phyloP scores from a whole-genome alignment of 1,140 invertebrate species.

The Nephotettix cincticeps region DNA sequence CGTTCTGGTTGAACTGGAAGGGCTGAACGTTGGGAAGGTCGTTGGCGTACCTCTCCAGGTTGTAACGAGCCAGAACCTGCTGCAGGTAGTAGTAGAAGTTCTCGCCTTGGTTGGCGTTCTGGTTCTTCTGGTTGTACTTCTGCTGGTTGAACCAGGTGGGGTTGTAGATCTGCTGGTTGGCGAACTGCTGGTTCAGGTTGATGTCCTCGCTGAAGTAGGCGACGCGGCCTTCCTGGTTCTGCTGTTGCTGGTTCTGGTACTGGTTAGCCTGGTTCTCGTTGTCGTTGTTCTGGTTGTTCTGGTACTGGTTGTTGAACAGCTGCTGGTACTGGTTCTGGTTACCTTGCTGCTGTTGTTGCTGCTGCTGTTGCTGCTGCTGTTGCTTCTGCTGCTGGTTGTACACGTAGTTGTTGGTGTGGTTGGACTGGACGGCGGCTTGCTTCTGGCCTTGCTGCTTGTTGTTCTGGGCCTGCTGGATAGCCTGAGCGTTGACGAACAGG shows the following conservation, averaged over 20 bases:
- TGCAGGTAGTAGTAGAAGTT: slow-evolving; percentile 58
- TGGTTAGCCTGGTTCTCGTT: slow-evolving; percentile 60
- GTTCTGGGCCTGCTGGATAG: slow-evolving; percentile 13
- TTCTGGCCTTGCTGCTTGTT: slow-evolving; percentile 8
- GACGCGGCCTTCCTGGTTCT: slow-evolving; percentile 65
- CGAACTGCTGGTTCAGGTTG: slow-evolving; percentile 42
- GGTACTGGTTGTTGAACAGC: slow-evolving; percentile 54
- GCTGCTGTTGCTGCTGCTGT: background rate
- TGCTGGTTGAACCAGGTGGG: slow-evolving; percentile 62
- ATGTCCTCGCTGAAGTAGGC: slow-evolving; percentile 74
- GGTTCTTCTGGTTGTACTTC: slow-evolving; percentile 42
- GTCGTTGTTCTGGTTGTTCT: slow-evolving; percentile 51
- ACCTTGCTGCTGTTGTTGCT: background rate
- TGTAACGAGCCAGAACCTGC: slow-evolving; percentile 62
- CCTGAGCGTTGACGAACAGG: slow-evolving; percentile 52
- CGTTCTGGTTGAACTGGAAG: slow-evolving; percentile 53
- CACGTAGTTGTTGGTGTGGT: slow-evolving; percentile 9
- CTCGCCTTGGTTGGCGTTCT: slow-evolving; percentile 57
- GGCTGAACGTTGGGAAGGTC: slow-evolving; percentile 58
- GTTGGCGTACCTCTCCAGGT: slow-evolving; percentile 65
- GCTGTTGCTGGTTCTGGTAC: slow-evolving; percentile 47
- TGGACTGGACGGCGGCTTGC: background rate
- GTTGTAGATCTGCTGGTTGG: slow-evolving; percentile 57
- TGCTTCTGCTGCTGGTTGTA: slow-evolving; percentile 11
- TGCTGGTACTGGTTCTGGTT: background rate